A percentile compares a stretch with the other conserved stretches of the same genome.
Evolutionary conservation across 2,888 invertebrate genomes (phyloP).

Genomic region (Scaptomyza tumidula): DNA sequence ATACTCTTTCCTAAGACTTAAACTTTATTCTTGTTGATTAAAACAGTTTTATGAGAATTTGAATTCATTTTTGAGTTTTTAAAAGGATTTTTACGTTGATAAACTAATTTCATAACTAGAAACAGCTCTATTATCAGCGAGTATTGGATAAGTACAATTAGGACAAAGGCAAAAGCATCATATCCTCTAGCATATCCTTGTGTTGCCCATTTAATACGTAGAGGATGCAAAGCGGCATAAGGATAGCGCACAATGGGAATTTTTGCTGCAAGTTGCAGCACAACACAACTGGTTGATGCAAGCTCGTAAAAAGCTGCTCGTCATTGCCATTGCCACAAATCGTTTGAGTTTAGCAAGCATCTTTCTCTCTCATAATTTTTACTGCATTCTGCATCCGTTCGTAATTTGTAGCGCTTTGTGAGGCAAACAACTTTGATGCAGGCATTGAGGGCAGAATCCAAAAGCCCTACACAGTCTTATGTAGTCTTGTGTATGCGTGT

Average conservation of each 20-base stretch:
- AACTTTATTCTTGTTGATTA: too few relatives aligned
- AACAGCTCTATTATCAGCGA: too few relatives aligned
- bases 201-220: not conserved
- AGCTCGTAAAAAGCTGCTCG: conserved; percentile 18
- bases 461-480: conserved; percentile 4
- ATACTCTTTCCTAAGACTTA: too few relatives aligned
- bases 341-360: conserved; percentile 38
- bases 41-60: too few relatives aligned
- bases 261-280: conserved; percentile 9
- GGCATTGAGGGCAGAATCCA: conserved; percentile 10
- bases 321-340: conserved; percentile 44
- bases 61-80: too few relatives aligned
- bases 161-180: too few relatives aligned
- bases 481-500: not conserved
- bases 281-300: conserved; percentile 5
- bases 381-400: conserved; percentile 27
- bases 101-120: too few relatives aligned
- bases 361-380: conserved; percentile 44
- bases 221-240: not conserved
- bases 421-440: conserved; percentile 38
- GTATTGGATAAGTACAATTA: too few relatives aligned
- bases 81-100: too few relatives aligned
- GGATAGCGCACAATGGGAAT: not conserved
- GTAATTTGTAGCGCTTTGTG: conserved; percentile 53
- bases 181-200: not conserved